A percentile compares a stretch with the other conserved stretches of the same genome.
Evolutionary conservation across 2,113 vertebrate genomes (phyloP).

Genomic region (Sinocyclocheilus anshuiensis): DNA sequence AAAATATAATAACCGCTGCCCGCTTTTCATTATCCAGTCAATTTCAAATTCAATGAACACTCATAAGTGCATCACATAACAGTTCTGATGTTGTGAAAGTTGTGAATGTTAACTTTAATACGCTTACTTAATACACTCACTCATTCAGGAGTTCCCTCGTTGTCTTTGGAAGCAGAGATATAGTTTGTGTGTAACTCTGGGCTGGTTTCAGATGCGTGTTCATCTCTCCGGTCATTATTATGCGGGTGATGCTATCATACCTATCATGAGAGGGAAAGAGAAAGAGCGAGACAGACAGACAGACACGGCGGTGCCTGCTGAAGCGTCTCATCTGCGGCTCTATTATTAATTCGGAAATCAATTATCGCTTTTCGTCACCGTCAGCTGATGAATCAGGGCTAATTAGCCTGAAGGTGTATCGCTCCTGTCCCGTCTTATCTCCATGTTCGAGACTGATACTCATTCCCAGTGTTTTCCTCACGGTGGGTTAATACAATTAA

Average conservation of each 20-base stretch:
- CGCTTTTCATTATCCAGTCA: not conserved
- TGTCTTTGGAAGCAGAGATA: not conserved
- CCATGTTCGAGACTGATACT: constrained; percentile 31
- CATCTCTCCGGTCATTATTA: not conserved
- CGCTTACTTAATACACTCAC: not conserved
- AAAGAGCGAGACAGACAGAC: not conserved
- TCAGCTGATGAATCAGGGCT: constrained; percentile 47
- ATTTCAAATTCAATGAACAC: not conserved
- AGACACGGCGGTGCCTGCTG: not conserved
- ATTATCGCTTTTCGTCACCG: constrained; percentile 31
- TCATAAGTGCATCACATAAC: not conserved
- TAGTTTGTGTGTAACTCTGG: not conserved
- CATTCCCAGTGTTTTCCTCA: constrained; percentile 44
- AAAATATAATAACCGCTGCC: too few relatives aligned
- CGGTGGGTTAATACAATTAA: constrained; percentile 51
- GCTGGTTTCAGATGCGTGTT: not conserved
- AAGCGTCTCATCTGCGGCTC: constrained; percentile 47
- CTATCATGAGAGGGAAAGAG: not conserved
- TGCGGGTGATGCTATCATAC: not conserved
- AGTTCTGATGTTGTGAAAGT: not conserved
- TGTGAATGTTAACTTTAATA: not conserved
- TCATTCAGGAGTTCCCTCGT: not conserved
- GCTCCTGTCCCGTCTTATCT: constrained; percentile 34
- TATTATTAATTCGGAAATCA: constrained; percentile 53
- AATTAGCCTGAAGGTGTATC: constrained; percentile 55